Base-by-base conservation (phyloP, 2,113 vertebrate species). In the Petaurus breviceps region DNA sequence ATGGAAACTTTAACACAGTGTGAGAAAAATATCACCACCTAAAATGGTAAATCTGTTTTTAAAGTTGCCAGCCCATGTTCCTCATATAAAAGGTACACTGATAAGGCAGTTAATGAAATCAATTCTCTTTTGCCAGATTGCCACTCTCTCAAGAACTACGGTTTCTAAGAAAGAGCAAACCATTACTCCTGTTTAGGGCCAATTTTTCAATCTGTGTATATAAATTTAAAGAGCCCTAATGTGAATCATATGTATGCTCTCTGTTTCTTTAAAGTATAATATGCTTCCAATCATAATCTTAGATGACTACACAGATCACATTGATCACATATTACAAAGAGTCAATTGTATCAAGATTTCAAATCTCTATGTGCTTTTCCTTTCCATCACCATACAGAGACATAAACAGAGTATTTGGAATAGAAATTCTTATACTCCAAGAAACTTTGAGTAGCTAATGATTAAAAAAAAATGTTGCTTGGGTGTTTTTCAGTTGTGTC, bases 11-110 rank as follows among this genome's bases (percentile, higher is more conserved):
- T 61, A 92, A 68, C 28, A 94, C 0, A 91, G 19, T 90, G 12
- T 37, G 52, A 93, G 96, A 97, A 68, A 37, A 97, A 92, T 25
- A 92, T 94, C 16, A 91, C 4, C 25, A 89, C 11, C 24, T 96
- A 95, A 0, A 0, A 16, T 92, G 11, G 37, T 93, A 92, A 95
- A 91, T 23, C 3, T 11, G 31, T n/a, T 26, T 61, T 51, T 91
- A 68, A 94, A 91, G 89, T 52, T 49, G 92, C 84, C 26, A 90
- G 68, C 0, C 19, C 3, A 89, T 31, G 97, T 50, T 97, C 93
- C 57, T 57, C 26, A 93, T 47, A 93, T n/a, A 90, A 68, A 93
- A 26, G 77, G 6, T 89, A 8, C 22, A 37, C 7, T 92, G 47
- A 46, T 97, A 95, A 93, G 93, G 93, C 94, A 96, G 68, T 49